Base-by-base conservation (phyloP, 2,113 vertebrate genomes). In the Scopus umbretta region DNA sequence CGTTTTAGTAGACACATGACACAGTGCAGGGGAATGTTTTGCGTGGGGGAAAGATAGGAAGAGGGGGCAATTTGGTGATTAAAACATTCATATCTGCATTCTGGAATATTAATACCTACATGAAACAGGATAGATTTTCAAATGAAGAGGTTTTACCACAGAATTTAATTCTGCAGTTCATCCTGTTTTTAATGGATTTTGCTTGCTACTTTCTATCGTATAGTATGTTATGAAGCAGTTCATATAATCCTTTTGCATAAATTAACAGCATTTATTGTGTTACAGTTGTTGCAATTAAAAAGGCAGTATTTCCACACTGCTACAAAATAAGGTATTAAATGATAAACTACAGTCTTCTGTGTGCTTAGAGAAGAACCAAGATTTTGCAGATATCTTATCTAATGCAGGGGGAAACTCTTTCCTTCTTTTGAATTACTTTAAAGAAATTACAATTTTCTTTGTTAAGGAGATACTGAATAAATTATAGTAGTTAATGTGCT, bases 361-460 rank as follows among this genome's bases (percentile, higher is more conserved):
- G 22, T 62, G 38, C 78, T 62, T 68, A 53, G 36, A 59, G 49
- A 90, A 90, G 45, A 84, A 75, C 8, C 2, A 75, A 91, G 76
- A 93, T 83, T 81, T 32, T 68, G 59, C 50, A 93, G 63, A 59
- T 70, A 87, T 20, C 70, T 66, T 66, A 78, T 49, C 87, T 75
- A 85, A 94, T 52, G 17, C n/a, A n/a, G 72, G 16, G 23, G 13
- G 34, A 15, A 93, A 84, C 38, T 40, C 45, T 71, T 59, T 81
- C 4, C 36, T 94, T 85, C 65, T 89, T 87, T 68, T 66, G 11
- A 95, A 92, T 92, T 87, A 80, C 25, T 80, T 92, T 85, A 87
- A 84, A 86, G 74, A 94, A 87, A 95, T 79, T 79, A 86, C 16
- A 38, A 79, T 97, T 96, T 94, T 87, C 91, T 72, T 92, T 65